Conservation (phyloP, 2,888 invertebrate genomes). For the Dysmachus trigonus region DNA sequence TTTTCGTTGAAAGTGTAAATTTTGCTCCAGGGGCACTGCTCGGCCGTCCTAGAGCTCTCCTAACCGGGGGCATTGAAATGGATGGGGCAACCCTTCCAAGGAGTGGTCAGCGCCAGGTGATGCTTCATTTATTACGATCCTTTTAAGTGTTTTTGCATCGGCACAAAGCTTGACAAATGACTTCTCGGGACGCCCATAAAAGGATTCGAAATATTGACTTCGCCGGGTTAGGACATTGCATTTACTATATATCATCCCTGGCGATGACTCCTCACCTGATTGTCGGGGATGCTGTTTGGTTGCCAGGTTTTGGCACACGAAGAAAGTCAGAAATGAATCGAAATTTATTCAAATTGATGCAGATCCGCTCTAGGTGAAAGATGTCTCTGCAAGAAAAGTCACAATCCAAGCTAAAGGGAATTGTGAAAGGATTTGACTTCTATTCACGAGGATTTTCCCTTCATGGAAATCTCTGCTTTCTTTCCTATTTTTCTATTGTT, state of each 20-base stretch:
- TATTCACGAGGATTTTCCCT: constrained; percentile 38
- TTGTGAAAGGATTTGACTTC: constrained; percentile 39
- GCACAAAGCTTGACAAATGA: constrained; percentile 42
- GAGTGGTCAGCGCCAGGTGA: constrained; percentile 16
- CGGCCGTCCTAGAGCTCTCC: neutral
- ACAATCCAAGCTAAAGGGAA: constrained; percentile 25
- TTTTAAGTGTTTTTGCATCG: constrained; percentile 11
- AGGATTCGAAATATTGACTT: constrained; percentile 4
- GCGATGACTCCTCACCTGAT: constrained; percentile 18
- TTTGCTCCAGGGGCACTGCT: constrained; percentile 37
- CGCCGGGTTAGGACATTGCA: neutral
- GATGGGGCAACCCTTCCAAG: constrained; percentile 3
- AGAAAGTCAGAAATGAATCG: constrained; percentile 19
- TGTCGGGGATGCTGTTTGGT: neutral
- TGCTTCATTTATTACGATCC: constrained; percentile 22
- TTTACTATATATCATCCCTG: neutral
- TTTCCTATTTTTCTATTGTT: constrained; percentile 24
- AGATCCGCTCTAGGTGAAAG: constrained; percentile 41
- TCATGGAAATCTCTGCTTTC: constrained; percentile 40
- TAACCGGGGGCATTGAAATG: neutral
- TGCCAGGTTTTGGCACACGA: constrained; percentile 3
- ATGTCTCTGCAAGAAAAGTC: constrained; percentile 33
- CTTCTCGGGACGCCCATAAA: neutral
- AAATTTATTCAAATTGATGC: constrained; percentile 43
- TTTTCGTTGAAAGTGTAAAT: constrained; percentile 35